Percentiles rank a stretch among this genome's conserved stretches.
Evolutionary conservation across 1,140 invertebrate genomes (phyloP).

Genomic region (Calosoma granatense): DNA sequence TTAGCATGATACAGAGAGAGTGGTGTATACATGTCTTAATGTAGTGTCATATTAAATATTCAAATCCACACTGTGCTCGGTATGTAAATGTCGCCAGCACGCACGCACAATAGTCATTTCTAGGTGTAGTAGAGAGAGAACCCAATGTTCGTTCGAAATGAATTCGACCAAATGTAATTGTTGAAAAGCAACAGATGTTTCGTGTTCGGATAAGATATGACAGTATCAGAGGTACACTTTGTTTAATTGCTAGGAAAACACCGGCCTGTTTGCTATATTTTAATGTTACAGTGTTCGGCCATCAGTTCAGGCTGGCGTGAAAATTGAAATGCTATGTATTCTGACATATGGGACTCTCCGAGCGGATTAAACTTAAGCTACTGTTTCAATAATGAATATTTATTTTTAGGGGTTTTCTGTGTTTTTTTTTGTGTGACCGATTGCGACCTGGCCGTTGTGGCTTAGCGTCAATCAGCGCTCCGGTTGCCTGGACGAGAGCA

Average conservation of each 20-base stretch:
- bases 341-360: background rate
- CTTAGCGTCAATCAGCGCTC: constrained; percentile 2
- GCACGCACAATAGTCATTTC: too few species aligned
- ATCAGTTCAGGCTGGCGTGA: background rate
- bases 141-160: background rate
- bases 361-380: constrained; percentile 5
- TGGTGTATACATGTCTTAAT: background rate
- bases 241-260: constrained; percentile 6
- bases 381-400: constrained; percentile 8
- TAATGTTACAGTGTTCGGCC: background rate
- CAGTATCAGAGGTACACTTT: background rate
- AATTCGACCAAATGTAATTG: constrained; percentile 3
- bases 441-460: background rate
- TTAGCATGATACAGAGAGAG: too few species aligned
- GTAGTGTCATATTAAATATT: constrained; percentile 1
- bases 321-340: background rate
- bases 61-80: background rate
- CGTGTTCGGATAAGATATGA: constrained; percentile 1
- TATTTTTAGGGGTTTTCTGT: background rate
- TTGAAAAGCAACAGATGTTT: constrained; percentile 6
- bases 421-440: background rate
- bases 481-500: background rate
- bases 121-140: background rate
- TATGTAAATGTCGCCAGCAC: background rate
- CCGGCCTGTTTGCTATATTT: constrained; percentile 3